Percentiles rank a stretch among this genome's conserved stretches.
Evolutionary conservation across 2,888 invertebrate genomes (phyloP).

Genomic region (Scaeva pyrastri): DNA sequence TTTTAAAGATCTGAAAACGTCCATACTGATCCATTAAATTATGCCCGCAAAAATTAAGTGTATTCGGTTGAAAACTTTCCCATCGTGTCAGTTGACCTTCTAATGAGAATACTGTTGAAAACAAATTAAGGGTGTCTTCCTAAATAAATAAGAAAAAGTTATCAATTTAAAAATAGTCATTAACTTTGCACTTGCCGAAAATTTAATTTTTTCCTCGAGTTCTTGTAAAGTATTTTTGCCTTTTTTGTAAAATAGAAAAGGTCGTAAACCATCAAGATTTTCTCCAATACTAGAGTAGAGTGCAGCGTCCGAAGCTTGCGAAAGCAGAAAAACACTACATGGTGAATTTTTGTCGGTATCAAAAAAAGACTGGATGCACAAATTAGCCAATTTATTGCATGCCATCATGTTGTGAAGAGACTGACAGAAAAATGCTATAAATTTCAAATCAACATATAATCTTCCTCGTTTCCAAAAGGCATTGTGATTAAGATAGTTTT

Average conservation of each 20-base stretch:
- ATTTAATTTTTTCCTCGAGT: slow-evolving; percentile 68
- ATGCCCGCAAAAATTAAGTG: slow-evolving; percentile 80
- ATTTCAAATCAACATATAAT: slow-evolving; percentile 80
- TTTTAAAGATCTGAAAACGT: slow-evolving; percentile 48
- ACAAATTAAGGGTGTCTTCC: slow-evolving; percentile 77
- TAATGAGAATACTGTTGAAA: slow-evolving; percentile 78
- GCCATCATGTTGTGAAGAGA: slow-evolving; percentile 84
- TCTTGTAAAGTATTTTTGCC: slow-evolving; percentile 78
- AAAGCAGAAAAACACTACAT: slow-evolving; percentile 82
- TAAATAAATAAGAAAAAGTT: slow-evolving; percentile 38
- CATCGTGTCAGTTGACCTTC: slow-evolving; percentile 79
- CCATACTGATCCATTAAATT: slow-evolving; percentile 53
- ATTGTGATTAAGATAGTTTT: slow-evolving; percentile 80
- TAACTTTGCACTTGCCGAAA: neutral
- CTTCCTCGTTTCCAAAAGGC: slow-evolving; percentile 79
- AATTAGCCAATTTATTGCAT: slow-evolving; percentile 88
- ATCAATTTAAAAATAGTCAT: neutral
- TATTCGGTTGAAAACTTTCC: slow-evolving; percentile 79
- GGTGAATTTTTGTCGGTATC: slow-evolving; percentile 85
- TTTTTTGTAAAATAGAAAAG: slow-evolving; percentile 82
- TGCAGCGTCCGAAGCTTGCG: slow-evolving; percentile 81
- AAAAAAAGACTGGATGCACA: slow-evolving; percentile 87
- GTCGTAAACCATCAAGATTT: slow-evolving; percentile 79
- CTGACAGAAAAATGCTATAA: slow-evolving; percentile 82
- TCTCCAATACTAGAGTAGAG: slow-evolving; percentile 81